A percentile compares a stretch with the other conserved stretches of the same genome.
Conservation (phyloP, 2,113 vertebrate genomes). For the Aegypius monachus region DNA sequence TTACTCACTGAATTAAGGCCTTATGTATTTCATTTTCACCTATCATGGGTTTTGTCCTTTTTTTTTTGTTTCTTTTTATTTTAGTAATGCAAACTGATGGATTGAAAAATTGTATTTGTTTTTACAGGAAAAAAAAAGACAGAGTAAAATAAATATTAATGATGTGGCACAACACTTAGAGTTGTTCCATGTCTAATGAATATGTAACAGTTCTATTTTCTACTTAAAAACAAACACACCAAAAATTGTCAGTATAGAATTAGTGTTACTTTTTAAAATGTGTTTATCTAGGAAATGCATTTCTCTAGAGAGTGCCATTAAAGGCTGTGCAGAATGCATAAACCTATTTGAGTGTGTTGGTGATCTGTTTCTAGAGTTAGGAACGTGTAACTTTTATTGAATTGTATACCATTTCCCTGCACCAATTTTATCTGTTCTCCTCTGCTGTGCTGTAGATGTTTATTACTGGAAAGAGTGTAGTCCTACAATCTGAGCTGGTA, state of each 20-base stretch:
- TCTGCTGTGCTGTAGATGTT: background rate
- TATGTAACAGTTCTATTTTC: slow-evolving; percentile 21
- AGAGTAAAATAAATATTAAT: slow-evolving; percentile 31
- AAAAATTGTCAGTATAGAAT: background rate
- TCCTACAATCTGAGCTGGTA: background rate
- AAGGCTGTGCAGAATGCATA: background rate
- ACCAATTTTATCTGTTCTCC: background rate
- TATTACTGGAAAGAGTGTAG: background rate
- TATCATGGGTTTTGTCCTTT: background rate
- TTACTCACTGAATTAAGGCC: background rate
- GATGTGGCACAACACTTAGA: background rate
- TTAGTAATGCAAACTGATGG: background rate
- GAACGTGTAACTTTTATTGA: background rate
- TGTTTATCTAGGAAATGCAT: slow-evolving; percentile 12
- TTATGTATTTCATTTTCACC: background rate
- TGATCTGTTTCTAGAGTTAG: background rate
- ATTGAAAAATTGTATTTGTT: slow-evolving; percentile 7
- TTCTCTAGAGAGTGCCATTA: background rate
- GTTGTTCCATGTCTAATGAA: background rate
- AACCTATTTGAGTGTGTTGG: background rate
- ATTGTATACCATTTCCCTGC: background rate
- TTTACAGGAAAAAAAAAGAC: background rate
- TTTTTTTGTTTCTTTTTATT: background rate
- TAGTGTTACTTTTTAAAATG: background rate
- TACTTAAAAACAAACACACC: background rate